Base-by-base conservation (phyloP, 2,113 vertebrate genomes). In the Cyphomyrus plagiostoma region DNA sequence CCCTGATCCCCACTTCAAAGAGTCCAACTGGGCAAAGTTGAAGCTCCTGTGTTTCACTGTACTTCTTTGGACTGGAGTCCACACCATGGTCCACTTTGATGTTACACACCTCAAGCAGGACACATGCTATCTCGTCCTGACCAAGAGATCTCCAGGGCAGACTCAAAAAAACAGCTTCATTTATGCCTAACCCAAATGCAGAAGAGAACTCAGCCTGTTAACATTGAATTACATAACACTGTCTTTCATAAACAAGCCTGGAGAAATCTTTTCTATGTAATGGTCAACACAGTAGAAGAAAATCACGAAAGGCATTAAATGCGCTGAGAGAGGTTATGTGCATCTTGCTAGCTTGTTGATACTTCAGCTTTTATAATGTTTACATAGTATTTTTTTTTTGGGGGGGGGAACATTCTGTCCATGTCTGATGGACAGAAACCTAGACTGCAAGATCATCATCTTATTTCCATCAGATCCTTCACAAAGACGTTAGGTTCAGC, bases 401-500 rank as follows among this genome's bases (percentile, higher is more conserved):
- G 66, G 30, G 66, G 46, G 46, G 26, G 66, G 66, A 30, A 0
- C 30, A 74, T 74, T 74, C 30, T 26, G 66, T 74, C 86, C 86
- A 58, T 88, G 91, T 88, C 90, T 93, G 94, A 94, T 86, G 89
- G 93, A 90, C 19, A 1, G 80, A 56, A 58, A 49, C 35, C 0
- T 7, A 86, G n/a, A 30, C 26, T 74, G 13, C 7, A 83, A 58
- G 86, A 53, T 58, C 86, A 45, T 3, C 35, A 10, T n/a, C 35
- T 62, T 62, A 13, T 23, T 35, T 88, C 86, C 86, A 35, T 53
- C n/a, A 46, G 26, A 19, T 45, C 3, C 1, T 89, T 70, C n/a
- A 11, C 8, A 11, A 11, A 3, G 2, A 26, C 11, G 9, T 26
- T 26, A 26, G 45, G 48, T 26, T 46, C 4, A n/a, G 4, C 39